Percentiles rank a stretch among this genome's conserved stretches.
Conservation (phyloP, 2,888 invertebrate species). For the Muscina levida region DNA sequence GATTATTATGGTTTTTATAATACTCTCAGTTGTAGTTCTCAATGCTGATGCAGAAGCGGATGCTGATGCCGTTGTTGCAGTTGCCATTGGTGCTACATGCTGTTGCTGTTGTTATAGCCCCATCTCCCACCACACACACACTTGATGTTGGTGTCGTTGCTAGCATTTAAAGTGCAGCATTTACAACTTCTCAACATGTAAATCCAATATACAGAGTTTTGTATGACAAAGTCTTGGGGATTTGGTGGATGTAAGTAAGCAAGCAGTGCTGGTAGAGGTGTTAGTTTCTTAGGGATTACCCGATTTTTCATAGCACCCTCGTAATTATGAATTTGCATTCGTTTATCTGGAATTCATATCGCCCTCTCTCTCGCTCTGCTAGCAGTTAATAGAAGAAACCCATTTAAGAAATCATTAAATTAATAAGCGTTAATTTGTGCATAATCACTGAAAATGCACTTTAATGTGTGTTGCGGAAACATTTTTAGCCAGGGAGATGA, state of each 20-base stretch:
- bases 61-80: not conserved
- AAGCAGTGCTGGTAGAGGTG: too few species aligned
- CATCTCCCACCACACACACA: conserved; percentile 10
- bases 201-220: not conserved
- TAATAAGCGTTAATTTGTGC: conserved; percentile 30
- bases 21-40: not conserved
- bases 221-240: too few species aligned
- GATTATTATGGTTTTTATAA: conserved; percentile 15
- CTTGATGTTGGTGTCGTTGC: conserved; percentile 10
- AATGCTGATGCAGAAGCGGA: not conserved
- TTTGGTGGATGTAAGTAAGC: not conserved
- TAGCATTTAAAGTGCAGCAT: conserved; percentile 2
- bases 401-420: conserved; percentile 25
- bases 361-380: too few species aligned
- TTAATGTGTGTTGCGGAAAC: conserved; percentile 16
- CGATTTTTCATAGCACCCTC: not conserved
- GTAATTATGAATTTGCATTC: not conserved
- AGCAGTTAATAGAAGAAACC: conserved; percentile 12
- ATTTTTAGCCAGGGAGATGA: too few species aligned
- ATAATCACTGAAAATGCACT: conserved; percentile 27
- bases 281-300: too few species aligned
- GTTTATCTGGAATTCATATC: conserved; percentile 11
- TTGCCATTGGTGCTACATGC: not conserved
- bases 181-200: not conserved
- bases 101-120: not conserved